Base-by-base conservation (phyloP, 2,113 vertebrate genomes). In the Bubo bubo region DNA sequence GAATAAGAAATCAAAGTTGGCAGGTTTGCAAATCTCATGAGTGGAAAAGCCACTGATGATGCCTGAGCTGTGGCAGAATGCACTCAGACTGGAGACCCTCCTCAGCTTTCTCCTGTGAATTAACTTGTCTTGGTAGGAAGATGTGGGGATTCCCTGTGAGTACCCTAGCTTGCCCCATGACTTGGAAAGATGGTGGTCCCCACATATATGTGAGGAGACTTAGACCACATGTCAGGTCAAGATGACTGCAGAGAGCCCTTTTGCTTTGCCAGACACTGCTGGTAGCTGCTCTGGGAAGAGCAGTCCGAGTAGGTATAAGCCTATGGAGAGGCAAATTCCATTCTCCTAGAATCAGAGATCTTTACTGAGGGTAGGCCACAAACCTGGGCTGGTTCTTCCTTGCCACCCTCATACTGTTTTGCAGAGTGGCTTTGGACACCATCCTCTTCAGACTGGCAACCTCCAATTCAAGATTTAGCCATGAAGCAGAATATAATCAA, bases 401-500 rank as follows among this genome's bases (percentile, higher is more conserved):
- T n/a, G 9, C n/a, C 20, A 66, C 22, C 14, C 53, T 50, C 45
- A 10, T 32, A 13, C 21, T 41, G n/a, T 30, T 73, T 41, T 66
- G 37, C 5, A 5, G 67, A 62, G 34, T 4, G 7, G 49, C 52
- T 90, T 83, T 88, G 71, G 82, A 83, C 67, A 80, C 10, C 8
- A 7, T 32, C 5, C 26, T 63, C 52, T 56, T 64, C 67, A 85
- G 82, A 50, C 79, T 90, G 74, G 3, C 63, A 53, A 83, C 71
- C 63, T 92, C 62, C 75, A 76, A 34, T 35, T 74, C 88, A 58
- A 52, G 62, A 82, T 86, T 47, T 39, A 79, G 67, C 82, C 63
- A 34, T 1, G 37, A 62, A 83, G 72, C 83, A 96, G 67, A 34
- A 56, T 88, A n/a, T 90, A 92, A 93, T 91, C 90, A 94, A 81